These are phyloP conservation scores for Drosophila bocki DNA, from an alignment of 1,140 invertebrate genomes.

Conservation along the genomic window DNA sequence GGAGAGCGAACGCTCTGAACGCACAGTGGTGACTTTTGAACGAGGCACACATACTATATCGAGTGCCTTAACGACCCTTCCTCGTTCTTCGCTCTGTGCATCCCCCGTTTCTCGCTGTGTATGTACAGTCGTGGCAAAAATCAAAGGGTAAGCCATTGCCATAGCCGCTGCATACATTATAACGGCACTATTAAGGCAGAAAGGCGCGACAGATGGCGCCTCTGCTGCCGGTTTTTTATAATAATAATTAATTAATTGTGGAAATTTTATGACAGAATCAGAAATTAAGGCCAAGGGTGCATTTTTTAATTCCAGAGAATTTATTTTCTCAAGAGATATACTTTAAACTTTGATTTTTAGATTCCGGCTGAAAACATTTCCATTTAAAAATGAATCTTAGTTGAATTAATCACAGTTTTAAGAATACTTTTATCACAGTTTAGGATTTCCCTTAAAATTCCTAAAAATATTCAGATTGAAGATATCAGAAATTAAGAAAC, in stretches of 20 bases:
- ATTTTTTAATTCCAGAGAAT: neutral
- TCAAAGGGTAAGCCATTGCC: conserved; percentile 25
- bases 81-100: conserved; percentile 3
- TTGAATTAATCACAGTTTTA: no score
- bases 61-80: conserved; percentile 11
- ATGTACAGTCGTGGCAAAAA: conserved; percentile 65
- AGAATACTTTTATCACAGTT: no score
- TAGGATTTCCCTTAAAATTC: no score
- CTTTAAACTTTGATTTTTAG: neutral
- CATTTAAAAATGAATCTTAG: neutral
- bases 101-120: conserved; percentile 61
- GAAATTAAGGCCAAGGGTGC: no score
- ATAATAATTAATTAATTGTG: neutral
- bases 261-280: neutral
- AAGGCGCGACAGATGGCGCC: conserved; percentile 27
- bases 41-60: conserved; percentile 23
- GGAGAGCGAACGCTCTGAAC: conserved; percentile 44
- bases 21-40: conserved; percentile 76
- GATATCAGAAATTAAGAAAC: no score
- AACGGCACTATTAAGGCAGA: conserved; percentile 4
- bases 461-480: no score
- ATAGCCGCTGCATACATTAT: neutral
- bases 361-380: no score
- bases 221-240: neutral
- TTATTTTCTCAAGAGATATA: neutral